Base-by-base conservation (phyloP, 2,113 vertebrate genomes). In the Anser cygnoides region DNA sequence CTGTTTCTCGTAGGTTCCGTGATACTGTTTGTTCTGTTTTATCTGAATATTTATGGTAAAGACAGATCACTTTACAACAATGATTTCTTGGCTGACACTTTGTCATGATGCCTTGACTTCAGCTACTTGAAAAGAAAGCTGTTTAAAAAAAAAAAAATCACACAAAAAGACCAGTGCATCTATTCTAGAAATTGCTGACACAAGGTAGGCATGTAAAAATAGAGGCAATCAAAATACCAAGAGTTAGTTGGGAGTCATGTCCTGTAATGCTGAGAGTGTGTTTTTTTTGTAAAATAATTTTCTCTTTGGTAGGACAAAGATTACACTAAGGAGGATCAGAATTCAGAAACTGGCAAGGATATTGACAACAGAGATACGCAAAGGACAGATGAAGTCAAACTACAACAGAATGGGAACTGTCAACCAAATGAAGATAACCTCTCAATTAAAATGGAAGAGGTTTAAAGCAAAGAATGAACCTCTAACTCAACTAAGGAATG, bases 351-450 rank as follows among this genome's bases (percentile, higher is more conserved):
- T n/a, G 97, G 97, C 85, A 98, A 98, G 90, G 98, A 97, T 76
- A 83, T 72, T 58, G 97, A 98, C 55, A 97, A 87, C 58, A 98
- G 98, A 13, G 96, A 97, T 31, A 91, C 97, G 2, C 35, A 98
- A 97, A 95, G 98, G 98, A 94, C 72, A 93, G 98, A 96, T 68
- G 94, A 98, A 95, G 93, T 92, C 84, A 96, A 96, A 66, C 92
- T 97, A 31, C 98, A 98, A 37, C 99, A 99, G 75, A 99, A 99
- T 13, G 99, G 99, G 71, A 99, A 98, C 97, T 99, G 98, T 97
- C 98, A 97, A 91, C 97, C 97, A 57, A 98, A 97, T 74, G 98
- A 98, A 33, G 98, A 98, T 76, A 97, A 93, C 49, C 94, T 97
- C 50, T 94, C 98, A 59, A 52, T 97, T 96, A 98, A 97, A 95